Evolutionary conservation across 2,888 invertebrate species (phyloP).

Genomic region (Aplocera efformata): DNA sequence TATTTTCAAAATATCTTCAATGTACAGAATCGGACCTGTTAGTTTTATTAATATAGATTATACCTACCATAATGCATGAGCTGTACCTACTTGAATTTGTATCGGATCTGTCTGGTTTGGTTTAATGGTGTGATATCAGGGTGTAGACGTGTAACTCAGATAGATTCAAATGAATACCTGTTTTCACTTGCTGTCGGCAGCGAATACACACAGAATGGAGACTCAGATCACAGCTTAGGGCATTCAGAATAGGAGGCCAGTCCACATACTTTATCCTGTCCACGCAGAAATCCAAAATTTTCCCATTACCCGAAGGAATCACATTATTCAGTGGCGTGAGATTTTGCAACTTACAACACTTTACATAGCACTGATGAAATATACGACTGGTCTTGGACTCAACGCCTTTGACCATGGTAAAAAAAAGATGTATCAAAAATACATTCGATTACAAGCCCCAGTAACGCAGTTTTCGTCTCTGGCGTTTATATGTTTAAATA

Average conservation of each 20-base stretch:
- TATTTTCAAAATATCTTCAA: no score
- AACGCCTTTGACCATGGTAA: constrained; percentile 65
- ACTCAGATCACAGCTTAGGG: constrained; percentile 85
- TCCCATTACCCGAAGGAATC: constrained; percentile 68
- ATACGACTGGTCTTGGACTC: constrained; percentile 66
- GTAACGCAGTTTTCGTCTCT: constrained; percentile 33
- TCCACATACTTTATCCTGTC: constrained; percentile 88
- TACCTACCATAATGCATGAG: no score
- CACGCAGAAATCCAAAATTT: constrained; percentile 84
- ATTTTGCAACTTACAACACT: constrained; percentile 75
- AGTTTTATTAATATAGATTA: no score
- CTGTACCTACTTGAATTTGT: no score
- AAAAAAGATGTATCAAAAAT: constrained; percentile 45
- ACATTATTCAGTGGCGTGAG: constrained; percentile 62
- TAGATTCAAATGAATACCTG: no score
- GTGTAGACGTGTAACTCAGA: no score
- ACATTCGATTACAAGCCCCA: constrained; percentile 38
- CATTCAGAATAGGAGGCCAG: constrained; percentile 87
- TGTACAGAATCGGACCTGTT: no score
- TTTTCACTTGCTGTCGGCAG: constrained; percentile 78
- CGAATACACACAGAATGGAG: constrained; percentile 85
- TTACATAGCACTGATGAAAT: constrained; percentile 73
- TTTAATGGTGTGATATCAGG: no score
- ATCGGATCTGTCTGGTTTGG: no score
- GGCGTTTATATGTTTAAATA: constrained; percentile 37